Percentiles rank a stretch among this genome's conserved stretches.
Conservation (phyloP, 1,140 invertebrate genomes). For the Battus philenor region DNA sequence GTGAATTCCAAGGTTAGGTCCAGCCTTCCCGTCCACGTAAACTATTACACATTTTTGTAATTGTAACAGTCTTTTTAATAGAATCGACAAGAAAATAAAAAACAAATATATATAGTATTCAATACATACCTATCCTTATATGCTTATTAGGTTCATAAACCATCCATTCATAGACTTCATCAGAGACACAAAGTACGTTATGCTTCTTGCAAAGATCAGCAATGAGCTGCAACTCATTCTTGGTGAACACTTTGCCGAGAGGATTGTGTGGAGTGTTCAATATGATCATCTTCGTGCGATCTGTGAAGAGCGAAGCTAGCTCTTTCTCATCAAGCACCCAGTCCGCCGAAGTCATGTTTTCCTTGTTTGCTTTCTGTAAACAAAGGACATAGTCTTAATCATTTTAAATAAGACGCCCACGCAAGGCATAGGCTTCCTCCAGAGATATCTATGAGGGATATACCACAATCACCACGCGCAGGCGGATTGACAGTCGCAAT, state of each 20-base stretch:
- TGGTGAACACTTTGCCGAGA: constrained; percentile 91
- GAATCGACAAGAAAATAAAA: constrained; percentile 5
- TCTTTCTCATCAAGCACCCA: constrained; percentile 93
- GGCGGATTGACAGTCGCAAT: no score
- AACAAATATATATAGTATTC: background rate
- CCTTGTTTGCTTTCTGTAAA: constrained; percentile 45
- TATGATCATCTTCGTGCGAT: constrained; percentile 96
- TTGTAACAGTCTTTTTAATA: no score
- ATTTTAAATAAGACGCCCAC: no score
- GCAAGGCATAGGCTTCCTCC: no score
- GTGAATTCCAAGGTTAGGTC: no score
- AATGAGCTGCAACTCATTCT: constrained; percentile 85
- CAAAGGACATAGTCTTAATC: no score
- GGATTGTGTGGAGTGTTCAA: constrained; percentile 98
- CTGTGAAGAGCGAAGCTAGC: constrained; percentile 88
- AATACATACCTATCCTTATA: constrained; percentile 87
- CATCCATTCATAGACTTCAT: constrained; percentile 99
- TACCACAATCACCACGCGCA: no score
- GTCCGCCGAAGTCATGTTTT: constrained; percentile 83
- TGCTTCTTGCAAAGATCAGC: constrained; percentile 94
- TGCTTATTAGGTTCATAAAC: constrained; percentile 92
- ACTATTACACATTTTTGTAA: no score
- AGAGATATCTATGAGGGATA: no score
- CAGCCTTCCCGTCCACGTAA: no score
- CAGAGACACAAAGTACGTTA: constrained; percentile 93